Evolutionary conservation across 2,113 vertebrate genomes (phyloP).

Genomic region (Numenius arquata): DNA sequence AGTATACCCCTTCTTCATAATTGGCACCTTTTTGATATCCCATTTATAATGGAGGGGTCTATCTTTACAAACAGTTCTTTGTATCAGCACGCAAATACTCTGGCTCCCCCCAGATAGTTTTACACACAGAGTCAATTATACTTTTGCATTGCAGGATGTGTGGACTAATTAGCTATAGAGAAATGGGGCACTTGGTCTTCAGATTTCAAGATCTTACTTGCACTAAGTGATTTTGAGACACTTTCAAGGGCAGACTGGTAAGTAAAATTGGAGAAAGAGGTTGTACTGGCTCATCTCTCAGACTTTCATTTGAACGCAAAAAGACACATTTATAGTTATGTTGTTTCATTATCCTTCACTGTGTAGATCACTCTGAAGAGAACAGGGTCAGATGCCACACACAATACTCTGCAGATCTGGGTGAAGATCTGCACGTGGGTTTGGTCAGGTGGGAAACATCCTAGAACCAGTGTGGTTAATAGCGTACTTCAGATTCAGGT

Average conservation of each 20-base stretch:
- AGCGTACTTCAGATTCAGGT: not conserved
- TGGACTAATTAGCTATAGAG: conserved; percentile 8
- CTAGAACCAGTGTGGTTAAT: not conserved
- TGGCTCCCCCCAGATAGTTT: conserved; percentile 31
- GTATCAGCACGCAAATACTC: conserved; percentile 39
- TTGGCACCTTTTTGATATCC: conserved; percentile 43
- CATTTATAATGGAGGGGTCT: conserved; percentile 11
- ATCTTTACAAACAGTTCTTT: conserved; percentile 35
- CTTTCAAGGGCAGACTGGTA: conserved; percentile 13
- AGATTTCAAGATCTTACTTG: conserved; percentile 35
- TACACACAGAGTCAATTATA: conserved; percentile 48
- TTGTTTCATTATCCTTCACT: not conserved
- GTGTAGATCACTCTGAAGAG: not conserved
- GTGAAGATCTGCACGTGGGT: not conserved
- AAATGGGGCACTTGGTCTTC: conserved; percentile 26
- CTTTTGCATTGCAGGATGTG: conserved; percentile 12
- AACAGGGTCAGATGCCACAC: not conserved
- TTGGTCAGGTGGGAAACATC: not conserved
- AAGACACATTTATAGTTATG: not conserved
- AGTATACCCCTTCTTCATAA: conserved; percentile 8
- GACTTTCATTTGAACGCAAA: not conserved
- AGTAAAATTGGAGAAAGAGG: not conserved
- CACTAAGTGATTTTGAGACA: conserved; percentile 23
- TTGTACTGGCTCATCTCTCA: not conserved
- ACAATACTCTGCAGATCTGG: not conserved